Evolutionary conservation across 53 echinoderm and acorn worm species (phyloP), one percentile per base, ranked within the genome.

Genomic region (Paracentrotus lividus): DNA sequence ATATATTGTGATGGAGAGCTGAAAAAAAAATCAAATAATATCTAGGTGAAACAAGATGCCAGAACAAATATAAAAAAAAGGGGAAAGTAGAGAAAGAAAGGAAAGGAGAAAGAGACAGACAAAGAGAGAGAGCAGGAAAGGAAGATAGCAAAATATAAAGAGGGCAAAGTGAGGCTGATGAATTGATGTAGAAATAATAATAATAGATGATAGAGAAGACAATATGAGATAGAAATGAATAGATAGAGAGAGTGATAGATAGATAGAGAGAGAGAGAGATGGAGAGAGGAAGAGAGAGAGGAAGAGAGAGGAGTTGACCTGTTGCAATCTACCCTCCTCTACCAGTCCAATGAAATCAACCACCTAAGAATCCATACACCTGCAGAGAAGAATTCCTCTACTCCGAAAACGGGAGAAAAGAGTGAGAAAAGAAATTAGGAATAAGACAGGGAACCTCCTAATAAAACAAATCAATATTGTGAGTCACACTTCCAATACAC

Each of bases 381-480:
- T 72, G 72, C 16, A 38, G 72, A 72, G 36, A 40, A 34, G 40
- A 72, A 38, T 38, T 72, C 72, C 72, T 72, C 72, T 72, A 72
- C 72, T 72, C 6, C 21, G 26, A 36, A 16, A 16, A 15, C 49
- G 12, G 81, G 44, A 78, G 33, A 49, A 31, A 36, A 49, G 51
- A 44, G 29, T 3, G 8, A 85, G 3, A 85, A 49, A 49, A 77
- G 42, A 77, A 49, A 49, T 24, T 42, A 85, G 29, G 85, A 85
- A 85, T 31, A 85, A 38, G 38, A 57, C 54, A 33, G 38, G 88
- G 38, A 85, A 52, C 49, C 85, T 85, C 49, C 85, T 85, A 85
- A 85, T 85, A 85, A 85, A 85, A 85, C 51, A 85, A 49, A 85
- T 85, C 85, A 85, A 85, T 85, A 85, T 31, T 52, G 49, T 85